Evolutionary conservation across 2,113 vertebrate genomes (phyloP).

Genomic region (Mesembrinibis cayennensis): DNA sequence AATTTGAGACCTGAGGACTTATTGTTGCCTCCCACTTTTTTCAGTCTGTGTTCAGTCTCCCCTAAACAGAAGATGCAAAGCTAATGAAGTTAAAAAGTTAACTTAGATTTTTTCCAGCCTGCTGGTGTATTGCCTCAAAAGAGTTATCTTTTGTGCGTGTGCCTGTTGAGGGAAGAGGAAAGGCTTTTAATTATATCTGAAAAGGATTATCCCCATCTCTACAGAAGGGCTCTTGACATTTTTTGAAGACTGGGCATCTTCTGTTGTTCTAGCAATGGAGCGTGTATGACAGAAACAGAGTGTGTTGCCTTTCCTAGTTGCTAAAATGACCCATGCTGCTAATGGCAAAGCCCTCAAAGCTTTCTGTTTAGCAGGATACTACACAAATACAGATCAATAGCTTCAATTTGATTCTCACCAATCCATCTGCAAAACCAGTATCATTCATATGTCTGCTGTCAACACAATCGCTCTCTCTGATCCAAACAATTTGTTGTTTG

Average conservation of each 20-base stretch:
- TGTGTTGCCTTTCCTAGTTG: neutral
- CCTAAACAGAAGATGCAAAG: neutral
- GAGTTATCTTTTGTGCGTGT: neutral
- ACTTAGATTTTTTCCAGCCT: neutral
- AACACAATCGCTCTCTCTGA: neutral
- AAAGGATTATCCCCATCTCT: neutral
- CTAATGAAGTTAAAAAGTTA: neutral
- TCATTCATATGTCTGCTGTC: constrained; percentile 54
- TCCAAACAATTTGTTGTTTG: constrained; percentile 48
- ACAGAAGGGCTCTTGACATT: constrained; percentile 26
- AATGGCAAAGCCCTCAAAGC: constrained; percentile 11
- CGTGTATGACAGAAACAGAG: neutral
- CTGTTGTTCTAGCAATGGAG: neutral
- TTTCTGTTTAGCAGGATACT: constrained; percentile 43
- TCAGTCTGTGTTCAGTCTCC: neutral
- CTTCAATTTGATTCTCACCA: constrained; percentile 56
- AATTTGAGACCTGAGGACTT: neutral
- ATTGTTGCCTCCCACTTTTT: neutral
- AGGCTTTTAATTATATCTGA: constrained; percentile 27
- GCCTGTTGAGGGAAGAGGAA: neutral
- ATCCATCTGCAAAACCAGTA: constrained; percentile 57
- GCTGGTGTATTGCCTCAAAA: neutral
- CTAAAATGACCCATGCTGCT: constrained; percentile 33
- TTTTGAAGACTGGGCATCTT: constrained; percentile 26
- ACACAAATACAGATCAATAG: constrained; percentile 53